phyloP scores from a whole-genome alignment of 2,797 vertebrate genomes.

The Myotis pilosus region DNA sequence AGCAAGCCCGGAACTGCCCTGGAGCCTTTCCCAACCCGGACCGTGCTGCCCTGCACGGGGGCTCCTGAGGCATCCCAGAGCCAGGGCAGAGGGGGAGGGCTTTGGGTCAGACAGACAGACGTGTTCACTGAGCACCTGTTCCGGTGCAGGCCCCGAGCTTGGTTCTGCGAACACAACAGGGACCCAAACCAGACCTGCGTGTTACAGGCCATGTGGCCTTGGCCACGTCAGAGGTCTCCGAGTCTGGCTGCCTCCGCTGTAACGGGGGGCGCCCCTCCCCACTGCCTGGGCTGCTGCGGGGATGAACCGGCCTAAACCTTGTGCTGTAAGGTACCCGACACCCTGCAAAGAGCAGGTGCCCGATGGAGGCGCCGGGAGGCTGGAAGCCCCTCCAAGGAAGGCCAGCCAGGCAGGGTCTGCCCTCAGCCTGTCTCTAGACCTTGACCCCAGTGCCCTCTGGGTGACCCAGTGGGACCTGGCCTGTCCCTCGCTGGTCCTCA shows the following conservation, averaged over 20 bases:
- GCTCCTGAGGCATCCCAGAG: not conserved
- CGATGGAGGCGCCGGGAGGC: accelerated
- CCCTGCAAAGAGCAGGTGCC: not conserved
- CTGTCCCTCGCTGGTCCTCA: not conserved
- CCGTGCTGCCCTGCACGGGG: not conserved
- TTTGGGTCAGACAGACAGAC: not conserved
- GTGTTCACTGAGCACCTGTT: not conserved
- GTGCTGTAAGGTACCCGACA: not conserved
- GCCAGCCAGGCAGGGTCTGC: not conserved
- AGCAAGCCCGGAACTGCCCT: not conserved
- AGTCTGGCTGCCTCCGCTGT: not conserved
- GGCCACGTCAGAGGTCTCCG: not conserved
- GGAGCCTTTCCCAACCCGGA: not conserved
- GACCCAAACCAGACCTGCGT: not conserved
- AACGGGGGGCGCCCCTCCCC: not conserved
- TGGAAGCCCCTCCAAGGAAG: not conserved
- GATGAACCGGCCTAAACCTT: not conserved
- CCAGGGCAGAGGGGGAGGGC: too few relatives aligned
- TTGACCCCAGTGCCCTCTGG: not conserved
- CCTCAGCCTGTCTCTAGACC: not conserved
- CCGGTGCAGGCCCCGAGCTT: not conserved
- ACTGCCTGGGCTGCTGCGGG: not conserved
- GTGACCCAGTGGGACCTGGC: not conserved
- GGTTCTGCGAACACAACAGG: not conserved
- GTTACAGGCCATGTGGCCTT: not conserved